Percentiles rank a stretch among this genome's conserved stretches.
These are phyloP conservation scores for Eilema sororculum DNA, from an alignment of 2,888 invertebrate genomes.

Conservation along the genomic window DNA sequence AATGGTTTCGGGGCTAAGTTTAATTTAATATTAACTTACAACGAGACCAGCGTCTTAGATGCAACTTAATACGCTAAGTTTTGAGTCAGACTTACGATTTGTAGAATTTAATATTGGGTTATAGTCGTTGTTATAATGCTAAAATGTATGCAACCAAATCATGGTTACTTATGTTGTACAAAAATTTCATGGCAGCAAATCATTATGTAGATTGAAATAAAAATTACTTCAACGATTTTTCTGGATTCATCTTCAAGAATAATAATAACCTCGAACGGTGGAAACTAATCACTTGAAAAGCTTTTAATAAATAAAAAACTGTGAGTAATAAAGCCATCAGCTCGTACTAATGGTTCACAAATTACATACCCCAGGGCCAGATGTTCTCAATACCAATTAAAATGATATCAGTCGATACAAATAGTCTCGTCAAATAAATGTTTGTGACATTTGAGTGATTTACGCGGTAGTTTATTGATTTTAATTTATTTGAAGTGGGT, in stretches of 20 bases:
- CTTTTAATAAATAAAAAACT: conserved; percentile 48
- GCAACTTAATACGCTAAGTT: conserved; percentile 67
- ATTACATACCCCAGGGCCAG: conserved; percentile 49
- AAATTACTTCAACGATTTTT: not conserved
- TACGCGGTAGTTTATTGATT: conserved; percentile 11
- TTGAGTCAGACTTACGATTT: conserved; percentile 48
- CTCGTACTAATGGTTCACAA: conserved; percentile 52
- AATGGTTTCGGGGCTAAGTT: conserved; percentile 80
- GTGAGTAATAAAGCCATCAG: conserved; percentile 53
- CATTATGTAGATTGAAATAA: not conserved
- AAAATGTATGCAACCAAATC: not conserved
- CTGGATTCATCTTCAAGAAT: not conserved
- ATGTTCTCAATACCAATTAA: conserved; percentile 21
- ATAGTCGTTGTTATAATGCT: not conserved
- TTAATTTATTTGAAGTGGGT: not conserved
- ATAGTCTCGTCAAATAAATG: conserved; percentile 22
- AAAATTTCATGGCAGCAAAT: not conserved
- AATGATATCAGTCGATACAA: conserved; percentile 20
- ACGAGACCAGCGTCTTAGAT: conserved; percentile 78
- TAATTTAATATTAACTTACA: conserved; percentile 82
- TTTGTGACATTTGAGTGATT: conserved; percentile 15
- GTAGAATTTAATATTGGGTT: conserved; percentile 5
- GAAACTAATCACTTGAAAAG: conserved; percentile 27
- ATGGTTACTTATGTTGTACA: not conserved
- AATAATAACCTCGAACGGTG: not conserved